phyloP scores from a whole-genome alignment of 2,113 vertebrate genomes.

The Grammatotria lemairii region DNA sequence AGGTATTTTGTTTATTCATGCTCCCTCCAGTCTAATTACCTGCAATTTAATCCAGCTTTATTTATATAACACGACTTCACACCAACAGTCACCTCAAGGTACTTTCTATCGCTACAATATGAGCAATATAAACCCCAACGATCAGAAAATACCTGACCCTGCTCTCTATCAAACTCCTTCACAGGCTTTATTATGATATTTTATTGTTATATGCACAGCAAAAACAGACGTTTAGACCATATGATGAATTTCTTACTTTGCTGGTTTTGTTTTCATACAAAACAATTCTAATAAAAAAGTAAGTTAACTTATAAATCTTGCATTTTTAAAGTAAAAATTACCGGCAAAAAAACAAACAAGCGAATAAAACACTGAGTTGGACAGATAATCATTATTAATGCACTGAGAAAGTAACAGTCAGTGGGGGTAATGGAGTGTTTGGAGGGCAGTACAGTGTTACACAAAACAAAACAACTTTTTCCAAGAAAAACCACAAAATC shows the following conservation, averaged over 20 bases:
- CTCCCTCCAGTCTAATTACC: neutral
- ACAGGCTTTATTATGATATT: neutral
- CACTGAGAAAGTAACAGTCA: neutral
- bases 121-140: neutral
- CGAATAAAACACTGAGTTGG: neutral
- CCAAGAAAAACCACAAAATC: neutral
- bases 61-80: neutral
- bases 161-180: neutral
- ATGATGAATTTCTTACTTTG: neutral
- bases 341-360: neutral
- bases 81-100: neutral
- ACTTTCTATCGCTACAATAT: neutral
- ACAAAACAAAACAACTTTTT: neutral
- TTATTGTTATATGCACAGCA: neutral
- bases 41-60: neutral
- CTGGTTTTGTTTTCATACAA: neutral
- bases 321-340: neutral
- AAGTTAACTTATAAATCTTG: neutral
- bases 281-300: neutral
- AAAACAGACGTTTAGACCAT: neutral
- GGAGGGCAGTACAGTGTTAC: neutral
- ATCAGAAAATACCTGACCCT: neutral
- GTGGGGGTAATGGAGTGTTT: neutral
- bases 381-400: neutral
- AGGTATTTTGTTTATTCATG: neutral